Percentiles rank a stretch among this genome's conserved stretches.
phyloP scores from a whole-genome alignment of 1,140 invertebrate genomes.

The Bacillus rossius region DNA sequence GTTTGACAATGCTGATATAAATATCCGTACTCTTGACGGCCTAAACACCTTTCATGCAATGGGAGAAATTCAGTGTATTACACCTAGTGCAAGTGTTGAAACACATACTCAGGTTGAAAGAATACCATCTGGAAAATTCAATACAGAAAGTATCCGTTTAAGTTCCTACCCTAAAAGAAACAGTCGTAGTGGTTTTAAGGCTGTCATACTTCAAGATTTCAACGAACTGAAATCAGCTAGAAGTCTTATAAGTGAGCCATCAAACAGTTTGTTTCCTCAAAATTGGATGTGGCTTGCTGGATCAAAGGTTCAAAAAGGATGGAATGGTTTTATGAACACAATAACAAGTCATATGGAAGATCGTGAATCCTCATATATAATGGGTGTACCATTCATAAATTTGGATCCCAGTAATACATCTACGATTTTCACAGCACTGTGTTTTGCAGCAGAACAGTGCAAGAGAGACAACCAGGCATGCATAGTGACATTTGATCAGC shows the following conservation, averaged over 20 bases:
- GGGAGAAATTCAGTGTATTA: slow-evolving; percentile 26
- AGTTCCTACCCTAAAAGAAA: neutral
- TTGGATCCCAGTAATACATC: slow-evolving; percentile 23
- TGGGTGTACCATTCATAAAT: slow-evolving; percentile 26
- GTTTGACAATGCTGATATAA: slow-evolving; percentile 32
- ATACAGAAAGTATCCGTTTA: neutral
- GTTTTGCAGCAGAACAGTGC: slow-evolving; percentile 13
- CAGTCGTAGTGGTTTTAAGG: neutral
- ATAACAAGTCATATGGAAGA: slow-evolving; percentile 9
- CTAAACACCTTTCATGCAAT: slow-evolving; percentile 30
- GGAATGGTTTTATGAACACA: slow-evolving; percentile 25
- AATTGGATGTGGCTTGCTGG: slow-evolving; percentile 22
- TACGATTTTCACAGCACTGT: slow-evolving; percentile 25
- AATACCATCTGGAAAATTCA: neutral
- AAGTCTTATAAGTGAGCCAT: neutral
- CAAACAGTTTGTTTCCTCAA: neutral
- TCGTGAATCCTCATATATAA: slow-evolving; percentile 13
- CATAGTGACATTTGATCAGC: slow-evolving; percentile 37
- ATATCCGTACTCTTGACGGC: slow-evolving; percentile 28
- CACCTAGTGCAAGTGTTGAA: slow-evolving; percentile 5
- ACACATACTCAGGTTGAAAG: neutral
- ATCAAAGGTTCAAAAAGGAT: slow-evolving; percentile 20
- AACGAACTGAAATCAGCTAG: neutral
- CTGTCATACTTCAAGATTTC: neutral
- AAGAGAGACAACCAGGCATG: slow-evolving; percentile 19